phyloP scores from a whole-genome alignment of 2,797 vertebrate species.

The Sebastes iracundus region DNA sequence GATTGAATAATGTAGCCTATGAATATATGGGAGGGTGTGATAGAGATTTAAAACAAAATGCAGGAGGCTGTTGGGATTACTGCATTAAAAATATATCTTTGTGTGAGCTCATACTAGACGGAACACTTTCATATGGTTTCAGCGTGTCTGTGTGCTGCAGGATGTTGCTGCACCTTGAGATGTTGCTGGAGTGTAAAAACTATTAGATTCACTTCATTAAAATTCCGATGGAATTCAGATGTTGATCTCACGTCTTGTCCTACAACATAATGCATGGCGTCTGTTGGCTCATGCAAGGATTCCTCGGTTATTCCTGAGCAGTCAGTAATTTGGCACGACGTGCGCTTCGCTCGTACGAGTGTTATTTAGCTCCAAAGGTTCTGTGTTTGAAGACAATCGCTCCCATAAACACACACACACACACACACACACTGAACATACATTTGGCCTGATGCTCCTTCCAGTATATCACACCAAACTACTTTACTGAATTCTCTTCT shows the following conservation, averaged over 20 bases:
- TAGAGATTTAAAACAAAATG: neutral
- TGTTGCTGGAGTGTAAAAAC: conserved; percentile 39
- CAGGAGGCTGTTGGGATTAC: neutral
- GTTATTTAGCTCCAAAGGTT: conserved; percentile 1
- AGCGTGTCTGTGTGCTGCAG: conserved; percentile 13
- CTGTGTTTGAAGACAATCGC: neutral
- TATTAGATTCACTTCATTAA: conserved; percentile 48
- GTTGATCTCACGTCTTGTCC: conserved; percentile 35
- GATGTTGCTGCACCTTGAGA: conserved; percentile 25
- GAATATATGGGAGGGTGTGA: neutral
- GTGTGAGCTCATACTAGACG: neutral
- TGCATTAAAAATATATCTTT: neutral
- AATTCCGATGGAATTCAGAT: conserved; percentile 38
- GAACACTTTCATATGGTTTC: neutral
- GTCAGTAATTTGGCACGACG: neutral
- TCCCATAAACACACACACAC: neutral
- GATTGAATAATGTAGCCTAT: neutral
- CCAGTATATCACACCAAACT: conserved; percentile 44
- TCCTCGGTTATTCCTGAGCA: neutral
- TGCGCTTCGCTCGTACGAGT: neutral
- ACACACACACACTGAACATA: neutral
- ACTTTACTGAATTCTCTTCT: conserved; percentile 45
- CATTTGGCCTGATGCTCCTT: conserved; percentile 22
- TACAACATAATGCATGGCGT: neutral
- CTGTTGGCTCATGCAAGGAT: neutral